These are phyloP conservation scores for Hipparchia semele DNA, from an alignment of 2,888 invertebrate species.

Conservation along the genomic window DNA sequence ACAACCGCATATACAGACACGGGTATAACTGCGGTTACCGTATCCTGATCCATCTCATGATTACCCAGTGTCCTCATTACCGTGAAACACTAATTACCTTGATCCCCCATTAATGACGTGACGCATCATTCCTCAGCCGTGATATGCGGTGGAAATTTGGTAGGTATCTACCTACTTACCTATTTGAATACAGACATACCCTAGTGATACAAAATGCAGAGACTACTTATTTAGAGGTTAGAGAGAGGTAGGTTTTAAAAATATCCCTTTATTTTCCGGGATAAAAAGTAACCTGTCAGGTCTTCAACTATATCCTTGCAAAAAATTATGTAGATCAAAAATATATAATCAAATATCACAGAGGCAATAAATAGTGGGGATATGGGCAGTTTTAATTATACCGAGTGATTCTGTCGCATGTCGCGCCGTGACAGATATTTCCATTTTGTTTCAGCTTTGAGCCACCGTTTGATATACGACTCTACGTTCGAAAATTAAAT, in stretches of 20 bases:
- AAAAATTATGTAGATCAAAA: no score
- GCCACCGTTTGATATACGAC: slow-evolving; percentile 11
- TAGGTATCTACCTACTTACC: neutral
- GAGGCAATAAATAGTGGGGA: neutral
- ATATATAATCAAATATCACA: neutral
- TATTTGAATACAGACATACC: neutral
- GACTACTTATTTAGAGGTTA: no score
- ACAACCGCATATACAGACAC: neutral
- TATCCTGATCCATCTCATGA: slow-evolving; percentile 8
- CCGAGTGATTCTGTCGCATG: neutral
- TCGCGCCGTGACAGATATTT: neutral
- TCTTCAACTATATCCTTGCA: no score
- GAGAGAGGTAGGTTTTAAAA: no score
- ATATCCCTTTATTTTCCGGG: no score
- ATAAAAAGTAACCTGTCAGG: no score
- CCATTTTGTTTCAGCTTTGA: neutral
- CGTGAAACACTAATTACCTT: slow-evolving; percentile 3
- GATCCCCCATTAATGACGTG: neutral
- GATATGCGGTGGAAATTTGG: neutral
- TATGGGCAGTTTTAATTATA: slow-evolving; percentile 9
- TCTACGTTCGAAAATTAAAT: neutral
- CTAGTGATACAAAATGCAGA: neutral
- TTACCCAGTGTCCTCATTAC: neutral
- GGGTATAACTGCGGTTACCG: neutral
- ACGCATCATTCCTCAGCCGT: neutral